Evolutionary conservation across 2,113 vertebrate species (phyloP).

Genomic region (Python bivittatus): DNA sequence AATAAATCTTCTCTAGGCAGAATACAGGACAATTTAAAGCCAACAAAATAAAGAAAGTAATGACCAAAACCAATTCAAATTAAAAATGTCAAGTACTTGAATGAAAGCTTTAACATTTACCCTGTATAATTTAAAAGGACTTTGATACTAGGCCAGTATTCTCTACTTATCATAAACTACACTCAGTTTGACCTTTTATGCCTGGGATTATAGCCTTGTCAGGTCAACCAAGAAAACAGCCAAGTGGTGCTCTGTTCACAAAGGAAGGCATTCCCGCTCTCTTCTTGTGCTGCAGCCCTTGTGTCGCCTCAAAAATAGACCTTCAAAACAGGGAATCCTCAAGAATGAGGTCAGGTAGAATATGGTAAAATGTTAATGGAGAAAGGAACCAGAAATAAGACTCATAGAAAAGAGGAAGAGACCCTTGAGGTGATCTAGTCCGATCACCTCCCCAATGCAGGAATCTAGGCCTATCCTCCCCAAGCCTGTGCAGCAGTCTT

Average conservation of each 20-base stretch:
- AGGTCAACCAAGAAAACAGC: not conserved
- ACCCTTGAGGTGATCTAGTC: not conserved
- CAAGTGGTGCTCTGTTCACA: not conserved
- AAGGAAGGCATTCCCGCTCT: not conserved
- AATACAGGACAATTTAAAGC: not conserved
- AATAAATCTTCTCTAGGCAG: not conserved
- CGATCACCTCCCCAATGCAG: not conserved
- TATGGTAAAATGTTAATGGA: not conserved
- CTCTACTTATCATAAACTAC: not conserved
- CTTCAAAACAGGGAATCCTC: not conserved
- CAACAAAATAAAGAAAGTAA: not conserved
- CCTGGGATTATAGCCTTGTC: not conserved
- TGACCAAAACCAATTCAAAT: not conserved
- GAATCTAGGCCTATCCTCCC: not conserved
- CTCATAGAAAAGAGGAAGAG: not conserved
- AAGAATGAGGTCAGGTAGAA: not conserved
- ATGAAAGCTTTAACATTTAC: slow-evolving; percentile 3
- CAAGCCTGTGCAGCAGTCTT: not conserved
- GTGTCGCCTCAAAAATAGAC: not conserved
- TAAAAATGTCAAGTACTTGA: not conserved
- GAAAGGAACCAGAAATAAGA: not conserved
- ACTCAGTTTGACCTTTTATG: not conserved
- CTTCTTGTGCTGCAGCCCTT: not conserved
- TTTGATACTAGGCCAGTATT: not conserved
- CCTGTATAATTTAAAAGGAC: not conserved